Evolutionary conservation across 53 echinoderm and acorn worm genomes (phyloP).

Genomic region (Actinopyga echinites): DNA sequence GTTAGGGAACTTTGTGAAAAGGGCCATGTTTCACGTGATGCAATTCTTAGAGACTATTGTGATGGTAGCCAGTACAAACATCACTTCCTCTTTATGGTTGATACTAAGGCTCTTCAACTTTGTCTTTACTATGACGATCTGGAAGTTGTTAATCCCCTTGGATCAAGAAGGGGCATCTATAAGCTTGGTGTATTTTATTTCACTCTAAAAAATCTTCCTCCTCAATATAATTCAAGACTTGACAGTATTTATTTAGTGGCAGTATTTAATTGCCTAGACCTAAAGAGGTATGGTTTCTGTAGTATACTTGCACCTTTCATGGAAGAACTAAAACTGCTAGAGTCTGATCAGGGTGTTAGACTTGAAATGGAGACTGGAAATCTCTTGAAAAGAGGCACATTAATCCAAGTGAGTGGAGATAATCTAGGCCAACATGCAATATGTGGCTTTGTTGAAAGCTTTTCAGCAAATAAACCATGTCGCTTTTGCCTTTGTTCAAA

Average conservation of each 20-base stretch:
- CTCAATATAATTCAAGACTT: slow-evolving; percentile 39
- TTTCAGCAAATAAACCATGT: slow-evolving; percentile 39
- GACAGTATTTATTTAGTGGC: slow-evolving; percentile 44
- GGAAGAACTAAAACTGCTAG: slow-evolving; percentile 41
- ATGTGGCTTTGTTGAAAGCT: slow-evolving; percentile 43
- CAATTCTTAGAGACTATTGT: slow-evolving; percentile 40
- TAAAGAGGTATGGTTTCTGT: slow-evolving; percentile 44
- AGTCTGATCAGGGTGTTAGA: slow-evolving; percentile 52
- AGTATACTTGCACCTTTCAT: slow-evolving; percentile 57
- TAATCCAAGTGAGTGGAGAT: slow-evolving; percentile 47
- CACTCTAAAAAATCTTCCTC: slow-evolving; percentile 52
- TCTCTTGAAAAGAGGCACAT: slow-evolving; percentile 40
- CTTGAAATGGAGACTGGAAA: slow-evolving; percentile 16
- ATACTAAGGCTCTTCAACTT: slow-evolving; percentile 39
- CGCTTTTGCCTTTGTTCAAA: neutral
- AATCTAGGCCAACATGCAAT: slow-evolving; percentile 50
- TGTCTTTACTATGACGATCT: slow-evolving; percentile 55
- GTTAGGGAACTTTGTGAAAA: neutral
- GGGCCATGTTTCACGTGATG: slow-evolving; percentile 13
- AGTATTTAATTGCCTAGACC: slow-evolving; percentile 45
- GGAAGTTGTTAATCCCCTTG: slow-evolving; percentile 60
- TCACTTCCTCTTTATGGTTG: slow-evolving; percentile 19
- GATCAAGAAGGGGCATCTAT: slow-evolving; percentile 56
- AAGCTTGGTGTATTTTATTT: slow-evolving; percentile 56
- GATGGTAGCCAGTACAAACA: slow-evolving; percentile 35